These are phyloP conservation scores for Hydractinia symbiolongicarpus DNA, from an alignment of 30 jellyfish, hydroid and myxozoan genomes.

Conservation along the genomic window DNA sequence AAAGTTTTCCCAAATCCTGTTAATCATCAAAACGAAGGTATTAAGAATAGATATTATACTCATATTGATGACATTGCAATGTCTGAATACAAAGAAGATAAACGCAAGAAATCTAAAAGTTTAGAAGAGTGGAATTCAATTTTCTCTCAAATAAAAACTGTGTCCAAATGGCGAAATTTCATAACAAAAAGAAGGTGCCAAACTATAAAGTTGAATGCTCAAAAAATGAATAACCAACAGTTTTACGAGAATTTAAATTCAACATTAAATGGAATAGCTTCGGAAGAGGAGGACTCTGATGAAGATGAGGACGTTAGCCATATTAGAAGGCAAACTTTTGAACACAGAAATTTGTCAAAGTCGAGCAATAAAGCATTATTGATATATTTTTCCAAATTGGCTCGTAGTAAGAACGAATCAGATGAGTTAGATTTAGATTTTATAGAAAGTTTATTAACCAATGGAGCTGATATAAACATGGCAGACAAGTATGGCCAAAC, in stretches of 20 bases:
- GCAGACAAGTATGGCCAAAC: conserved; percentile 81
- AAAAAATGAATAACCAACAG: conserved; percentile 9
- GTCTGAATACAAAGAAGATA: too few species aligned
- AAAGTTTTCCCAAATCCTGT: too few species aligned
- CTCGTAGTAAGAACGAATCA: conserved; percentile 26
- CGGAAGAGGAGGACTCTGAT: conserved; percentile 41
- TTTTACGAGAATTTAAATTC: conserved; percentile 38
- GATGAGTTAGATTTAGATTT: conserved; percentile 62
- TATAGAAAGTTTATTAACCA: conserved; percentile 53
- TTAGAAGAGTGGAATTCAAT: conserved; percentile 39
- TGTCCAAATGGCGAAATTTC: conserved; percentile 50
- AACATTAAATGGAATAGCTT: conserved; percentile 62
- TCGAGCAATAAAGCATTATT: conserved; percentile 50
- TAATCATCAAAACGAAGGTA: too few species aligned
- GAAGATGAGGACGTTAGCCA: conserved; percentile 29
- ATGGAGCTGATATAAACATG: conserved; percentile 72
- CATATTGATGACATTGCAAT: too few species aligned
- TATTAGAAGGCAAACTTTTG: background rate
- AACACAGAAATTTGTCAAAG: background rate
- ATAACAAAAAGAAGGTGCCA: conserved; percentile 38
- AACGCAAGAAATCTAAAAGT: background rate
- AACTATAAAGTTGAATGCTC: background rate
- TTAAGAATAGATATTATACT: too few species aligned
- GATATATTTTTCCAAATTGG: conserved; percentile 62
- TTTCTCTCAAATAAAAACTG: conserved; percentile 24